Conservation (phyloP, 2,797 vertebrate species). For the Lacerta bilineata region DNA sequence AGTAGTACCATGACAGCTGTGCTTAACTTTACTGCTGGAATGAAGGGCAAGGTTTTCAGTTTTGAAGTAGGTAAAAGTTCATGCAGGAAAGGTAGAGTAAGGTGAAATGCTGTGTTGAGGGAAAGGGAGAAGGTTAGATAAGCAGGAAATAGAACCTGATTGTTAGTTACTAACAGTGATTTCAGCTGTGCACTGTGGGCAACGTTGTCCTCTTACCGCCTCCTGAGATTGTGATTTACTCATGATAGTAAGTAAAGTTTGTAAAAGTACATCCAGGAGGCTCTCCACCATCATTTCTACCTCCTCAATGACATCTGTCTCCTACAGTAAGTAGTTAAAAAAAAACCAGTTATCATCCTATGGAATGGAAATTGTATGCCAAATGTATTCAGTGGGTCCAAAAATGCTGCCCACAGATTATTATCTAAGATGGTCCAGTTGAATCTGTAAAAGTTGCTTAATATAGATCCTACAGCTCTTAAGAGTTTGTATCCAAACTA, state of each 20-base stretch:
- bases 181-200: slow-evolving; percentile 99
- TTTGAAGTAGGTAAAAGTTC: slow-evolving; percentile 60
- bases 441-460: slow-evolving; percentile 43
- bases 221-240: slow-evolving; percentile 99
- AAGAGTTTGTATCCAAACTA: slow-evolving; percentile 31
- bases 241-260: slow-evolving; percentile 99
- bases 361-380: not conserved
- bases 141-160: slow-evolving; percentile 86
- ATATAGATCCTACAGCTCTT: slow-evolving; percentile 39
- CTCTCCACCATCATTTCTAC: slow-evolving; percentile 99
- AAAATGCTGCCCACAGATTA: not conserved
- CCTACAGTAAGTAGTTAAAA: slow-evolving; percentile 82
- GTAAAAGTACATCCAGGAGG: slow-evolving; percentile 97
- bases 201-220: slow-evolving; percentile 98
- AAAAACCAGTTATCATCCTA: slow-evolving; percentile 68
- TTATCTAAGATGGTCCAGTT: slow-evolving; percentile 18
- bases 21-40: slow-evolving; percentile 26
- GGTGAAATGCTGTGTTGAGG: slow-evolving; percentile 65
- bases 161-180: slow-evolving; percentile 99
- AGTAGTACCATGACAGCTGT: not conserved
- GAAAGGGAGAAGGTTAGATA: slow-evolving; percentile 78
- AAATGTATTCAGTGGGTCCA: not conserved
- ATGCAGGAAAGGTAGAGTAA: slow-evolving; percentile 73
- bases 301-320: slow-evolving; percentile 96
- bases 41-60: slow-evolving; percentile 32